Evolutionary conservation across 2,888 invertebrate species (phyloP), one percentile per base, ranked within the genome.

Genomic region (Diaphora mendica): DNA sequence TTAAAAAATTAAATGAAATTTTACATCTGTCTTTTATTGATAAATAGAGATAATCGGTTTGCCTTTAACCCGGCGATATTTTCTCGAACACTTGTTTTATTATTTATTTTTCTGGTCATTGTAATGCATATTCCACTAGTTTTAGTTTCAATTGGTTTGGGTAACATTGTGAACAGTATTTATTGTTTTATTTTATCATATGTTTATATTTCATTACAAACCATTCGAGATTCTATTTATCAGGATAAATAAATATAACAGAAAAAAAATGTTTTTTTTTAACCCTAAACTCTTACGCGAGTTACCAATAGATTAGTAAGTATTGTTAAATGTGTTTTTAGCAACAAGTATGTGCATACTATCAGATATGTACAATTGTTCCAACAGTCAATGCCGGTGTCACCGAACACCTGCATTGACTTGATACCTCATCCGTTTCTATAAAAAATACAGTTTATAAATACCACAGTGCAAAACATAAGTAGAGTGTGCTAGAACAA

Each of bases 211-310:
- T 79, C 80, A 79, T 76, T 65, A 85, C 80, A 64, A 84, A 89
- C 89, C 87, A 79, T 88, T 91, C 85, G 91, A 92, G 90, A 92
- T 93, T 93, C 86, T 91, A 91, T 91, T 89, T 90, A 89, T 86
- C 87, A 87, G 88, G 84, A 86, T 62, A 87, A 91, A 91, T 90
- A 90, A 91, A 91, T 85, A 80, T 86, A 82, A 81, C 74, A 82
- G 70, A 77, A 76, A 79, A 23, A 75, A 33, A 71, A 23, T 30
- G 30, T 62, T 15, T 30, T n/a, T 33, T 59, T 76, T 76, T 17
- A 30, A 30, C 26, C 26, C 59, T 26, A 15, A 59, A 59, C 13
- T n/a, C 23, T 55, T 26, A 26, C 26, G 26, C 15, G 26, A 59
- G 26, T 3, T 59, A 59, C 3, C 20, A 23, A 20, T 44, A 42